Base-by-base conservation (phyloP, 2,888 invertebrate genomes). In the Hypsopygia costalis region DNA sequence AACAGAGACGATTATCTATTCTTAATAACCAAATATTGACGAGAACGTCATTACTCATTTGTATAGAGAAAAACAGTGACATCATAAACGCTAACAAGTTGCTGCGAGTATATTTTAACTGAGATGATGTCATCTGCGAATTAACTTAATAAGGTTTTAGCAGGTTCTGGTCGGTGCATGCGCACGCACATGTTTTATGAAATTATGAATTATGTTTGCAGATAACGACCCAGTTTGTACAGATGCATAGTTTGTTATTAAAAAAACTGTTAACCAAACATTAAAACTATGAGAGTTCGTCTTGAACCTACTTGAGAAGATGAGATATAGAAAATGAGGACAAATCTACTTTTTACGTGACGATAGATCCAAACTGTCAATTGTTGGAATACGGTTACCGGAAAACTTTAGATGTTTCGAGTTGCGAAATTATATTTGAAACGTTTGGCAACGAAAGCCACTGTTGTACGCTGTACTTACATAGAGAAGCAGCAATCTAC, bases 401-500 rank as follows among this genome's bases (percentile, higher is more conserved):
- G n/a, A n/a, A 35, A 11, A 16, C 7, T 16, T 1, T 10, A 16
- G 4, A 6, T 20, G 2, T 27, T 35, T 16, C 29, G 1, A n/a
- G 4, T n/a, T 25, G 8, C 10, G 22, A 22, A 11, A 1, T 7
- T 33, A 6, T 4, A 2, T 3, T 8, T 35, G n/a, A 12, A 9
- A 28, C 12, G 5, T n/a, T 8, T 7, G 16, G 11, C 7, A 9
- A 12, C 6, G 12, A 12, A 27, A 35, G 27, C 28, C 11, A 8
- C 12, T 27, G 27, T 28, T 16, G 16, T 16, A 4, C 4, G 4
- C 27, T 28, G n/a, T 41, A 73, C 74, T 73, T 50, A 75, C 75
- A 57, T 59, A 73, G 31, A 72, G 50, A 30, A 69, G 46, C 35
- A 73, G 44, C 12, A 65, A 44, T 54, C 62, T 65, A 49, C 58